phyloP scores from a whole-genome alignment of 2,113 vertebrate genomes.

The Hydropotes inermis region DNA sequence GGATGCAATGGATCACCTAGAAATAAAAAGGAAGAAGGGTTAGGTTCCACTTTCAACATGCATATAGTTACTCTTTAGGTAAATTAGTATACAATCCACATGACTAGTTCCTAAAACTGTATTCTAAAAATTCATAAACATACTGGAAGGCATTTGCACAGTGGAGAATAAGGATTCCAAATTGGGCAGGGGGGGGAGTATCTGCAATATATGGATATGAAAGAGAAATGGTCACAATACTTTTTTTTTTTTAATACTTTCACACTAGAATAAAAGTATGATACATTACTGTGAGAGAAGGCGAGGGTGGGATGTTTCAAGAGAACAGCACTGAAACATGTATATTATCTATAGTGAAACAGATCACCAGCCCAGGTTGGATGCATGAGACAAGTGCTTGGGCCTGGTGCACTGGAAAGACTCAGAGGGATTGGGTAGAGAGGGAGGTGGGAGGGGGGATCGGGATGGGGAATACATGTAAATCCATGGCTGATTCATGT shows the following conservation, averaged over 20 bases:
- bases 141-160: neutral
- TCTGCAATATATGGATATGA: neutral
- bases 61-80: conserved; percentile 18
- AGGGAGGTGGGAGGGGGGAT: too few relatives aligned
- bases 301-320: too few relatives aligned
- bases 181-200: neutral
- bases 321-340: too few relatives aligned
- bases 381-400: too few relatives aligned
- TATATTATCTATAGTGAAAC: too few relatives aligned
- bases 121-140: conserved; percentile 29
- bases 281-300: neutral
- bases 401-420: too few relatives aligned
- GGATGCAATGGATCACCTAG: conserved; percentile 74
- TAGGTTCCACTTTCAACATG: conserved; percentile 27
- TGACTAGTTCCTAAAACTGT: neutral
- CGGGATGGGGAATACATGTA: too few relatives aligned
- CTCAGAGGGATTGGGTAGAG: too few relatives aligned
- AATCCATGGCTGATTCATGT: too few relatives aligned
- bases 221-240: neutral
- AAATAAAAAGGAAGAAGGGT: conserved; percentile 51
- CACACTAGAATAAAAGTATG: neutral
- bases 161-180: neutral
- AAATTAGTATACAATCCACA: conserved; percentile 16
- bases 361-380: too few relatives aligned
- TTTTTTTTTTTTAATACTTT: neutral